phyloP scores from a whole-genome alignment of 1,140 invertebrate species.

The Agrilus planipennis region DNA sequence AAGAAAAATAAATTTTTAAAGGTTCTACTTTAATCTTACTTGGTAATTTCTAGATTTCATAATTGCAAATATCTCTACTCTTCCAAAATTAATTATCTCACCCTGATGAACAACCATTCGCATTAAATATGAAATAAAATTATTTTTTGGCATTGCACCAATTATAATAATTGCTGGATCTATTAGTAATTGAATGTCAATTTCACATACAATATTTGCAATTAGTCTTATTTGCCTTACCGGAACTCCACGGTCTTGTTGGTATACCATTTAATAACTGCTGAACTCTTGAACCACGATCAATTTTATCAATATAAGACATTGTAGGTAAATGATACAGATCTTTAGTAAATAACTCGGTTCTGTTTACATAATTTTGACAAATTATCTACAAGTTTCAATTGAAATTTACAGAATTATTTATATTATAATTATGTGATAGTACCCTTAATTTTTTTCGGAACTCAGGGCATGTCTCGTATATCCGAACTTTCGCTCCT shows the following conservation, averaged over 20 bases:
- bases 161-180: constrained; percentile 24
- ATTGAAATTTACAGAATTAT: background rate
- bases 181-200: too few relatives aligned
- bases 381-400: constrained; percentile 9
- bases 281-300: constrained; percentile 20
- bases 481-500: constrained; percentile 18
- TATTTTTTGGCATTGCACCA: constrained; percentile 19
- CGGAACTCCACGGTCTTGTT: constrained; percentile 25
- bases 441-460: constrained; percentile 18
- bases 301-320: constrained; percentile 21
- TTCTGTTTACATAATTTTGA: constrained; percentile 10
- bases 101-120: constrained; percentile 22
- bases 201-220: constrained; percentile 1
- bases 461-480: constrained; percentile 25
- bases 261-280: constrained; percentile 22
- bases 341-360: constrained; percentile 24
- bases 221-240: constrained; percentile 13
- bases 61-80: constrained; percentile 22
- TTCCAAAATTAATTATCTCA: constrained; percentile 17
- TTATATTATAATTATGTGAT: background rate
- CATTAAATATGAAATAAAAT: constrained; percentile 23
- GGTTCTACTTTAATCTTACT: constrained; percentile 14
- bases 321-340: constrained; percentile 19
- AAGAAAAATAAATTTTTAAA: background rate
- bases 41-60: constrained; percentile 21